Percentiles rank a stretch among this genome's conserved stretches.
Conservation (phyloP, 2,113 vertebrate species). For the Ptychochromis oligacanthus region DNA sequence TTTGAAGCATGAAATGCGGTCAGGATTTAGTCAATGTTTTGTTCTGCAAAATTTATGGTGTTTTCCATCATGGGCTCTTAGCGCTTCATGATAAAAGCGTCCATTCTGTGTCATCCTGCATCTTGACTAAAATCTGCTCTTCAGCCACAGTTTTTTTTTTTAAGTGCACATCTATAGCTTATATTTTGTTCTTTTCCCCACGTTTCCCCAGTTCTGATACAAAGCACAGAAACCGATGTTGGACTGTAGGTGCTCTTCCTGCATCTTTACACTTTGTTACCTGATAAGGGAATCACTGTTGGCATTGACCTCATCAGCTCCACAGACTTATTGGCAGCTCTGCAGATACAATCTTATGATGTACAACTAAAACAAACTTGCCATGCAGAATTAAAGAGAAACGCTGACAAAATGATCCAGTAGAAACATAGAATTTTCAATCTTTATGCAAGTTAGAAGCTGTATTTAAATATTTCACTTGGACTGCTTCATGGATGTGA, state of each 20-base stretch:
- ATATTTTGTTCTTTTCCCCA: not conserved
- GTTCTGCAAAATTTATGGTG: conserved; percentile 72
- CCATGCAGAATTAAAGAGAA: not conserved
- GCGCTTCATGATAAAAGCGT: conserved; percentile 59
- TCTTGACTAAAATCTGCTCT: conserved; percentile 11
- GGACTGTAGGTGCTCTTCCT: not conserved
- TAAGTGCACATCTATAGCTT: not conserved
- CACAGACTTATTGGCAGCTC: not conserved
- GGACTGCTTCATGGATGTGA: not conserved
- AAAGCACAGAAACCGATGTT: not conserved
- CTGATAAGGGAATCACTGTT: not conserved
- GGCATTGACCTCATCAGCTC: not conserved
- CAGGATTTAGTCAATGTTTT: conserved; percentile 50
- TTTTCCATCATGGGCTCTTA: conserved; percentile 59
- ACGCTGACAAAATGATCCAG: not conserved
- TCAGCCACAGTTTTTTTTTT: not conserved
- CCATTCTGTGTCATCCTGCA: conserved; percentile 20
- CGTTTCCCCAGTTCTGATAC: not conserved
- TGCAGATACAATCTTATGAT: not conserved
- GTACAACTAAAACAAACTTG: not conserved
- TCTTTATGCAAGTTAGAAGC: not conserved
- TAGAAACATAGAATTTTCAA: not conserved
- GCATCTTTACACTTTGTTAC: not conserved
- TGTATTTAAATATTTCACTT: conserved; percentile 1
- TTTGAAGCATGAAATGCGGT: conserved; percentile 55